Percentiles rank a stretch among this genome's conserved stretches.
phyloP scores from a whole-genome alignment of 2,113 vertebrate species.

The Loxodonta africana region DNA sequence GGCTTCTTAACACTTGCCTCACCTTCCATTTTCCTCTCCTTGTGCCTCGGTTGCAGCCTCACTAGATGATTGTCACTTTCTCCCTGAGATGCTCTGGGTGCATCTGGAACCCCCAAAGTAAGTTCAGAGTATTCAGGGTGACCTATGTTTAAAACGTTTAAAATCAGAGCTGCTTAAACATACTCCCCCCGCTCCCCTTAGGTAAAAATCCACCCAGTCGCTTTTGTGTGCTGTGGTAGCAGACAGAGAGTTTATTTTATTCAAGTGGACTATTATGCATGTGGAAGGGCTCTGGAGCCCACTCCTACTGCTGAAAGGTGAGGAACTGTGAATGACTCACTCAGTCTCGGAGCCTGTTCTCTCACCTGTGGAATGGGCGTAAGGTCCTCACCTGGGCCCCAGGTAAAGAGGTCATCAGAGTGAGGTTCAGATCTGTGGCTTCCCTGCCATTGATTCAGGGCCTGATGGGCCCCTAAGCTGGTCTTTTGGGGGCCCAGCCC shows the following conservation, averaged over 20 bases:
- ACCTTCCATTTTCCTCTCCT: neutral
- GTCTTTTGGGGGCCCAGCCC: neutral
- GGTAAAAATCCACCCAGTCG: neutral
- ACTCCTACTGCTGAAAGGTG: neutral
- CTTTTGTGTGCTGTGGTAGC: too few relatives aligned
- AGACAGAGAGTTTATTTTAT: neutral
- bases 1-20: neutral
- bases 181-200: too few relatives aligned
- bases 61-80: neutral
- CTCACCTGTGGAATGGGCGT: neutral
- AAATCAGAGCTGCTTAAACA: neutral
- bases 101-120: neutral
- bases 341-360: neutral
- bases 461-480: neutral
- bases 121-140: fast-evolving
- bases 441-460: neutral
- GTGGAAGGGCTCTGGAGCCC: neutral
- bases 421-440: neutral
- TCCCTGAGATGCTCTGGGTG: neutral
- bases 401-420: neutral
- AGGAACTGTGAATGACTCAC: neutral
- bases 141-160: neutral
- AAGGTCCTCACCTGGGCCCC: neutral
- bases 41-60: neutral
- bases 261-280: neutral